phyloP scores from a whole-genome alignment of 2,113 vertebrate species.

The Brachyhypopomus occidentalis region DNA sequence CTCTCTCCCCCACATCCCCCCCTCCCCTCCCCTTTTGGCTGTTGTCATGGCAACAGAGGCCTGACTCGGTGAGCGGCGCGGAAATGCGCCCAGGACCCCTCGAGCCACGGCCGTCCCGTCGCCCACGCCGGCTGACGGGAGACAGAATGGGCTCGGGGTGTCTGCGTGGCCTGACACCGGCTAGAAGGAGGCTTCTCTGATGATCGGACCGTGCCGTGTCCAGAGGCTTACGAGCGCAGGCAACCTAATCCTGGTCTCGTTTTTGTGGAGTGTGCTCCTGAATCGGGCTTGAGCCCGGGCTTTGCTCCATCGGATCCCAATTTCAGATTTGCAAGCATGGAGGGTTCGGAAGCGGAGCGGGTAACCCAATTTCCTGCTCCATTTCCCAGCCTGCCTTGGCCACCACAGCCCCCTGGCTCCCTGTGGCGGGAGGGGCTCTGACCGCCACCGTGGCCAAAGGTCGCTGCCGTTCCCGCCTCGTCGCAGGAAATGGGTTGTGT shows the following conservation, averaged over 20 bases:
- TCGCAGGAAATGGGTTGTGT: background rate
- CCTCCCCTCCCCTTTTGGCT: background rate
- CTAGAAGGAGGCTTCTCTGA: constrained; percentile 16
- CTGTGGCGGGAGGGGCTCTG: background rate
- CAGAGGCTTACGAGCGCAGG: constrained; percentile 35
- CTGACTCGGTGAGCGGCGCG: background rate
- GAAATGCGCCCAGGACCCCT: constrained; percentile 3
- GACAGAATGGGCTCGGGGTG: background rate
- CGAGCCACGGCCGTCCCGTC: constrained; percentile 32
- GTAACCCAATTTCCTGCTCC: constrained; percentile 57
- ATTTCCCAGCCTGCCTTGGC: constrained; percentile 32
- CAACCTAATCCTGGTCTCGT: constrained; percentile 43
- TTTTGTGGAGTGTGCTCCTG: constrained; percentile 34
- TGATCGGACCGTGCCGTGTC: constrained; percentile 45
- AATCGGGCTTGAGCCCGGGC: constrained; percentile 35
- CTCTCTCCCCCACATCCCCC: background rate
- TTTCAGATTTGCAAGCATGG: constrained; percentile 55
- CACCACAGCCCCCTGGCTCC: background rate
- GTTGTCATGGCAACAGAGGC: constrained; percentile 53
- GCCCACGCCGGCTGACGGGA: constrained; percentile 15
- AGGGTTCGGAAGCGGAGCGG: constrained; percentile 36
- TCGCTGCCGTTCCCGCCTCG: constrained; percentile 4
- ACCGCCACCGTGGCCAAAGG: constrained; percentile 10
- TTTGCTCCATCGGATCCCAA: constrained; percentile 48
- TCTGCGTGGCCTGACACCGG: constrained; percentile 9